Percentiles rank a stretch among this genome's conserved stretches.
phyloP scores from a whole-genome alignment of 2,113 vertebrate species.

The Bolborhynchus lineola region DNA sequence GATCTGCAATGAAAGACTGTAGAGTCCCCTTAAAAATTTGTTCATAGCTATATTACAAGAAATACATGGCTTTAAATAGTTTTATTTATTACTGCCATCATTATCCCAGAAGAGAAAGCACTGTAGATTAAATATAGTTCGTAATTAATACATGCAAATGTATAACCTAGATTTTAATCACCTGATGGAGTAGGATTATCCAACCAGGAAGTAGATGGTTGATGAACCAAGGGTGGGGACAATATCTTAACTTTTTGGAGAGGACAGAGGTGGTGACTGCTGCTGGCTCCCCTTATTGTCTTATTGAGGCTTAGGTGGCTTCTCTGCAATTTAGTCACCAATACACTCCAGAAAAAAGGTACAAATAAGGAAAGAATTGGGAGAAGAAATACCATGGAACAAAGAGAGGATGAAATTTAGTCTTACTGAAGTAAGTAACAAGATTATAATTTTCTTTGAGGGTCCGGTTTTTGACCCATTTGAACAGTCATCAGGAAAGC shows the following conservation, averaged over 20 bases:
- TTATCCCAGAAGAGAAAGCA: not conserved
- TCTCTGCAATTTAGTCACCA: not conserved
- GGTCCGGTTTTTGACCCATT: not conserved
- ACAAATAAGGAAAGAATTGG: not conserved
- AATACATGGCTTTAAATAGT: not conserved
- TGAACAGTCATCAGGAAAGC: not conserved
- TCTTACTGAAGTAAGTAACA: not conserved
- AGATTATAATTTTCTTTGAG: not conserved
- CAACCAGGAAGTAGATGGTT: not conserved
- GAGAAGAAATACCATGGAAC: not conserved
- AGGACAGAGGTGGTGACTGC: not conserved
- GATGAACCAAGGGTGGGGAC: not conserved
- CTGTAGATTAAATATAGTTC: not conserved
- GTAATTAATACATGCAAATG: not conserved
- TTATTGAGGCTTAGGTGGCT: not conserved
- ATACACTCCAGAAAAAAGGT: not conserved
- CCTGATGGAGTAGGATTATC: not conserved
- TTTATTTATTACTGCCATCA: not conserved
- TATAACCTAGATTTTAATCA: not conserved
- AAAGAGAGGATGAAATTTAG: not conserved
- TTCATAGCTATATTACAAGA: not conserved
- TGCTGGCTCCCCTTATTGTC: not conserved
- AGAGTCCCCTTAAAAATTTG: not conserved
- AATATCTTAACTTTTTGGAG: not conserved
- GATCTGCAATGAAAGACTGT: not conserved